phyloP scores from a whole-genome alignment of 2,888 invertebrate species.

The Escarpia spicata region DNA sequence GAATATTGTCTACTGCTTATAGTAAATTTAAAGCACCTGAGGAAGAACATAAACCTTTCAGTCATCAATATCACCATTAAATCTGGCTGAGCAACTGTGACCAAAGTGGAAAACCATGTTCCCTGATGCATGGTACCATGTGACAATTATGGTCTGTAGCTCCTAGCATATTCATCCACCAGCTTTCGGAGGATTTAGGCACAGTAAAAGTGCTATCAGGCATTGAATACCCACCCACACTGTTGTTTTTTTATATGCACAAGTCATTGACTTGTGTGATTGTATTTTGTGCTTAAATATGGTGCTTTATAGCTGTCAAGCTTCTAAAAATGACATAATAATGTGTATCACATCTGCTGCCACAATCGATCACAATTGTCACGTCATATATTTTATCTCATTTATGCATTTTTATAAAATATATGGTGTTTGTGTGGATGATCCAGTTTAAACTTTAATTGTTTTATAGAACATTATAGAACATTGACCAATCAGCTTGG shows the following conservation, averaged over 20 bases:
- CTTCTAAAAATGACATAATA: not conserved
- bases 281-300: not conserved
- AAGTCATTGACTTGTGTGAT: not conserved
- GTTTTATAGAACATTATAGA: not conserved
- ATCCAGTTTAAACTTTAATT: not conserved
- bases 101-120: too few relatives aligned
- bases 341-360: not conserved
- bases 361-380: too few relatives aligned
- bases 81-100: too few relatives aligned
- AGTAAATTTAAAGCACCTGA: too few relatives aligned
- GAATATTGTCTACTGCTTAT: too few relatives aligned
- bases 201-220: not conserved
- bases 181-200: too few relatives aligned
- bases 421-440: not conserved
- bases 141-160: too few relatives aligned
- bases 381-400: too few relatives aligned
- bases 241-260: not conserved
- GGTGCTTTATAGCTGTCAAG: not conserved
- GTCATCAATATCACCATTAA: too few relatives aligned
- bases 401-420: not conserved
- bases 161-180: too few relatives aligned
- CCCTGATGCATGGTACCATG: too few relatives aligned
- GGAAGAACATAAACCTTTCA: too few relatives aligned
- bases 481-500: not conserved
- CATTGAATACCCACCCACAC: not conserved